Base-by-base conservation (phyloP, 2,888 invertebrate genomes). In the Entomobrya proxima region DNA sequence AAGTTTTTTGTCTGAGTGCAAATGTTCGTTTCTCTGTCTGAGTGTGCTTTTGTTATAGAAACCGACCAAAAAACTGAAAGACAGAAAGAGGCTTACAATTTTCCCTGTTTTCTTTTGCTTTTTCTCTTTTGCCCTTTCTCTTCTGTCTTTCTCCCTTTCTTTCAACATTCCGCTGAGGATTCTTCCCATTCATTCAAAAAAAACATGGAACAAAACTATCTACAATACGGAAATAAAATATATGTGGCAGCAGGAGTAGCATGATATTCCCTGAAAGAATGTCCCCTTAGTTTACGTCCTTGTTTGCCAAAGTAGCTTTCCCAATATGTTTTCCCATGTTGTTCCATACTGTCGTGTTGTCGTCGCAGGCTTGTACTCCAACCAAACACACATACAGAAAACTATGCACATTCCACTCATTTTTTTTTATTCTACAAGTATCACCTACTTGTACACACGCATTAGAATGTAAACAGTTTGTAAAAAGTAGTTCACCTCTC, bases 101-200 rank as follows among this genome's bases (percentile, higher is more conserved):
- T 64, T 21, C 0, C 64, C 35, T 64, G 37, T 74, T 74, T 74
- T 72, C 15, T 27, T 47, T 72, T 27, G 11, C 27, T 24, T 27
- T 44, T 72, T 18, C 55, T 18, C 52, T 35, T 21, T 74, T 67
- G 30, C 35, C n/a, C 35, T 58, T 67, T 21, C 24, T 58, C 50
- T 30, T 64, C 50, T 52, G 11, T 21, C 55, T 32, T 69, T 72
- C 77, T 74, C 74, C n/a, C n/a, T n/a, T n/a, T n/a, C n/a, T n/a
- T n/a, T n/a, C n/a, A 32, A 64, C 75, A 80, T 75, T 80, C 85
- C 79, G 18, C 21, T 55, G 72, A n/a, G 78, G 77, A 78, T 84
- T 64, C 75, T 72, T 80, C 47, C 58, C 67, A 75, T 75, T 85
- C 79, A 80, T 75, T 85, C 74, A 79, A 85, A 85, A n/a, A n/a